phyloP scores from a whole-genome alignment of 1,140 invertebrate genomes.

The Olivierus martensii region DNA sequence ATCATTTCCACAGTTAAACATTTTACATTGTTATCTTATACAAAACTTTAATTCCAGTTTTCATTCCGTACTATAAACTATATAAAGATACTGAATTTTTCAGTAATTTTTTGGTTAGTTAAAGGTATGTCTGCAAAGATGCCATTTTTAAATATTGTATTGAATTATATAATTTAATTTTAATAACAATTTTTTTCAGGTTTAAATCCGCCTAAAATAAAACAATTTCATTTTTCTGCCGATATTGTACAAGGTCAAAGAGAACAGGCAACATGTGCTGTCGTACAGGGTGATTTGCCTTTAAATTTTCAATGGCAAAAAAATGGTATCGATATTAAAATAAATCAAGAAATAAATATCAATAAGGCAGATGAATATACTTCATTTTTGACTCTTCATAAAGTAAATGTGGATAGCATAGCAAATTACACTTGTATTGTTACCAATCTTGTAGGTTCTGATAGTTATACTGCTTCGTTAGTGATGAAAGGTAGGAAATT shows the following conservation, averaged over 20 bases:
- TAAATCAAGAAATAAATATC: not conserved
- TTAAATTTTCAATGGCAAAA: constrained; percentile 9
- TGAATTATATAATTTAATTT: too few species aligned
- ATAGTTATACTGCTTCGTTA: not conserved
- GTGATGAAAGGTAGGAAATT: not conserved
- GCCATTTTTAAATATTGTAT: too few species aligned
- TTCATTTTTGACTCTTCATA: not conserved
- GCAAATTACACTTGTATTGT: constrained; percentile 11
- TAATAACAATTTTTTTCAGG: too few species aligned
- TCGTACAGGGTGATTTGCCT: constrained; percentile 7
- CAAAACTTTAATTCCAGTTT: too few species aligned
- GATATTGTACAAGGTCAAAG: constrained; percentile 1
- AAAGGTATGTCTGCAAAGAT: too few species aligned
- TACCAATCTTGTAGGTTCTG: not conserved
- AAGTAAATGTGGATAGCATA: not conserved
- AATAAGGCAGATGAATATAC: constrained; percentile 7
- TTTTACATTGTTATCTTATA: too few species aligned
- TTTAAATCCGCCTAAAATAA: not conserved
- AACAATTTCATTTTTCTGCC: not conserved
- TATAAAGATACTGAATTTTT: too few species aligned
- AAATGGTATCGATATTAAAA: constrained; percentile 1
- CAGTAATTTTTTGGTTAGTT: too few species aligned
- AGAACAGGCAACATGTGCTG: not conserved
- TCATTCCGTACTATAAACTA: constrained; percentile 1
- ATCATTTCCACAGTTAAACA: too few species aligned